Evolutionary conservation across 2,113 vertebrate species (phyloP), one percentile per base, ranked within the genome.

Genomic region (Podilymbus podiceps): DNA sequence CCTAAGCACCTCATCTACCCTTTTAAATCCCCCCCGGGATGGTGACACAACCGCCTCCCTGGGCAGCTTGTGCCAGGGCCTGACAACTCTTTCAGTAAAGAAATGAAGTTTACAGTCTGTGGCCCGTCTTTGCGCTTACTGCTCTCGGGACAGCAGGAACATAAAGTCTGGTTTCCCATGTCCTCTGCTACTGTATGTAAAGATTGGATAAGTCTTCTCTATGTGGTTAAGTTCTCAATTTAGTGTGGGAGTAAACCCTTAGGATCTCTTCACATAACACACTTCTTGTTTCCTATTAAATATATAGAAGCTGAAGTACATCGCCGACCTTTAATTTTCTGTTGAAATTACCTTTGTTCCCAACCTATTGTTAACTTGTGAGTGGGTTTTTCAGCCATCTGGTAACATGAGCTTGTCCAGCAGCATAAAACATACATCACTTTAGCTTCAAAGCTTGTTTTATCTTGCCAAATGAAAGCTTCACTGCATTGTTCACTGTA

Each of bases 401-500:
- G 40, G 56, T 73, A 75, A 67, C 0, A 0, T 10, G 28, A 89
- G 66, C 33, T 79, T 82, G 69, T 81, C 60, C 79, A 87, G 72
- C 56, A 85, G 53, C 76, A 89, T 66, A 47, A 94, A 95, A 87
- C 24, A 79, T 69, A 68, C 28, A n/a, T 62, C 78, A 44, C 49
- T n/a, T 91, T 15, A 38, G 50, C 58, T 92, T 68, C 71, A 58
- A 79, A 82, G 60, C 40, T 85, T 2, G 0, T 76, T 94, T 81
- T 60, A 25, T 79, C 90, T 83, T 35, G 20, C 49, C 81, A 88
- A 97, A 97, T 89, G 91, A 97, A 95, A 96, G 81, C 42, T 50
- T 88, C 77, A 91, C 71, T 79, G 63, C 94, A 73, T 27, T 2
- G 3, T 80, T 95, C 84, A 52, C 93, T 79, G 77, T 96, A 95